These are phyloP conservation scores for Torymus texanus DNA, from an alignment of 2,888 invertebrate genomes.

Conservation along the genomic window DNA sequence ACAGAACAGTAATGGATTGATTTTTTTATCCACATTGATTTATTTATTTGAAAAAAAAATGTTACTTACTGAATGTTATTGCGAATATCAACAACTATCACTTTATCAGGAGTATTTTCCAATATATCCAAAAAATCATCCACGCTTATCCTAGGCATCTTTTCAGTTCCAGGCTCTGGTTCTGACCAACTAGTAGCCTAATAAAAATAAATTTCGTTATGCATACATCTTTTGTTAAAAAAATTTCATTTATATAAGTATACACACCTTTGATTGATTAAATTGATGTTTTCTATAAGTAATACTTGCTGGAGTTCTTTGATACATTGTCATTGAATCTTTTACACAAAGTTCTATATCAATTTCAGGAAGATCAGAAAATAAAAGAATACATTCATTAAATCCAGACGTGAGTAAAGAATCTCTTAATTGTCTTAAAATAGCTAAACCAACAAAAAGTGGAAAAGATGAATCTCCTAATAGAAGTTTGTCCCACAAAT, in stretches of 20 bases:
- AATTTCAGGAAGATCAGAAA: constrained; percentile 98
- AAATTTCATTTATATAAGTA: background rate
- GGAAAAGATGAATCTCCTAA: constrained; percentile 96
- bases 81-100: constrained; percentile 84
- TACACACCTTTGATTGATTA: constrained; percentile 67
- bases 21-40: too few species aligned
- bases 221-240: background rate
- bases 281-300: constrained; percentile 88
- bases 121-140: constrained; percentile 88
- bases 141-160: constrained; percentile 86
- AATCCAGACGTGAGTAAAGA: constrained; percentile 93
- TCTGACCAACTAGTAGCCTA: constrained; percentile 69
- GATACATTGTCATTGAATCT: constrained; percentile 90
- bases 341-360: constrained; percentile 95
- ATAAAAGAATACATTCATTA: constrained; percentile 97
- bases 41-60: background rate
- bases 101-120: constrained; percentile 77
- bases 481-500: constrained; percentile 97
- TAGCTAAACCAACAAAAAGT: constrained; percentile 94
- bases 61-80: constrained; percentile 79
- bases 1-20: constrained; percentile 43
- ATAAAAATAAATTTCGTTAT: constrained; percentile 28
- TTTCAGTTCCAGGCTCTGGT: constrained; percentile 69
- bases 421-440: constrained; percentile 90
- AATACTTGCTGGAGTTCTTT: constrained; percentile 90